Evolutionary conservation across 2,888 invertebrate genomes (phyloP), one percentile per base, ranked within the genome.

Genomic region (Brachyptera putata): DNA sequence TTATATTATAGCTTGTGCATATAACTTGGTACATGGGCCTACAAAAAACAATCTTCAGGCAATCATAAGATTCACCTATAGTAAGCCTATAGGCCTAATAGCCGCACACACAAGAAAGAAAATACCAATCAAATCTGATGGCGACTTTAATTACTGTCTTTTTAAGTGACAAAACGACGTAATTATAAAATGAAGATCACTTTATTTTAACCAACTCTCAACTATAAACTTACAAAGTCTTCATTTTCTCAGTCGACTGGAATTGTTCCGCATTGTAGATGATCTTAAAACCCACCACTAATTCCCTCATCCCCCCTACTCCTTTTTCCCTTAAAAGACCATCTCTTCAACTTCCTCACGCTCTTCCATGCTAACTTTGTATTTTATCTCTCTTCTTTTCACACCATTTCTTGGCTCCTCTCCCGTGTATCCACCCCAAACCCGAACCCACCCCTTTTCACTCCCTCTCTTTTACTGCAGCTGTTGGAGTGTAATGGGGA

Each of bases 371-470:
- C n/a, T n/a, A n/a, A 69, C 69, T 68, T 68, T 73, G 73, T 75
- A 74, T 75, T 76, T 76, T 75, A 76, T 76, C 73, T 72, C 68
- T 70, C 68, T 74, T 75, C 74, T 75, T 75, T 75, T 75, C 75
- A 74, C 74, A 74, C 74, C 73, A 72, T 74, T 74, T 72, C 71
- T 70, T 70, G 68, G 67, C 63, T 67, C 64, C 61, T 50, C 37
- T 58, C 41, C 53, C 50, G 21, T 50, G 57, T 53, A 46, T 30
- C 53, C 41, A 26, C 16, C 34, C 22, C 24, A 14, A 16, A 18
- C 16, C 30, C 57, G 14, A n/a, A n/a, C n/a, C n/a, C n/a, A n/a
- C n/a, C n/a, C n/a, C n/a, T n/a, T 1, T 41, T 26, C 30, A 41
- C 13, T 46, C 43, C 46, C 18, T 46, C 36, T 11, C 46, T 25